Percentiles rank a stretch among this genome's conserved stretches.
These are phyloP conservation scores for Streptopelia turtur DNA, from an alignment of 2,797 vertebrate species.

Conservation along the genomic window DNA sequence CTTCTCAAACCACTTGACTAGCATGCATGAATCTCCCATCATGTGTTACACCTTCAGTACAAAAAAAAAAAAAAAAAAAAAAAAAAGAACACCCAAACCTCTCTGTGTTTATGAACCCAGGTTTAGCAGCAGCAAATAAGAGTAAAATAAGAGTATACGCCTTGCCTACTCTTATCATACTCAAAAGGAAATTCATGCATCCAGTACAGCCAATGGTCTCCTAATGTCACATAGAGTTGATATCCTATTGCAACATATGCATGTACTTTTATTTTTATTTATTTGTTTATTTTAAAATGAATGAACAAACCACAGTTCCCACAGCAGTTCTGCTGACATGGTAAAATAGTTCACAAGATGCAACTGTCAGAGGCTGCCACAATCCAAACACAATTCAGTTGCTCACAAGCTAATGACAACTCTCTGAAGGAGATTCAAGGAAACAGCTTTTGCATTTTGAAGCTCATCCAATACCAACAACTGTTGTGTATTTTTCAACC, in stretches of 20 bases:
- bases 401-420: not conserved
- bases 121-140: not conserved
- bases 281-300: not conserved
- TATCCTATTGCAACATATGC: accelerated
- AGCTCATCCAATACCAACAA: not conserved
- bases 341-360: not conserved
- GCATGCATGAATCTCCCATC: not conserved
- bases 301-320: not conserved
- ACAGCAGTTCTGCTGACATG: not conserved
- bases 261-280: not conserved
- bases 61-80: not conserved
- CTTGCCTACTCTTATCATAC: not conserved
- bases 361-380: not conserved
- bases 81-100: not conserved
- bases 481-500: not conserved
- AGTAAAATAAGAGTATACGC: not conserved
- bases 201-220: not conserved
- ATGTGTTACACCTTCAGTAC: not conserved
- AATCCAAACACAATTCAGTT: not conserved
- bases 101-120: not conserved
- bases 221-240: not conserved
- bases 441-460: not conserved
- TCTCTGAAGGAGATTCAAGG: not conserved
- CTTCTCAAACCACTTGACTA: not conserved
- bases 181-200: not conserved